Evolutionary conservation across 2,113 vertebrate species (phyloP).

Genomic region (Xiphophorus maculatus): DNA sequence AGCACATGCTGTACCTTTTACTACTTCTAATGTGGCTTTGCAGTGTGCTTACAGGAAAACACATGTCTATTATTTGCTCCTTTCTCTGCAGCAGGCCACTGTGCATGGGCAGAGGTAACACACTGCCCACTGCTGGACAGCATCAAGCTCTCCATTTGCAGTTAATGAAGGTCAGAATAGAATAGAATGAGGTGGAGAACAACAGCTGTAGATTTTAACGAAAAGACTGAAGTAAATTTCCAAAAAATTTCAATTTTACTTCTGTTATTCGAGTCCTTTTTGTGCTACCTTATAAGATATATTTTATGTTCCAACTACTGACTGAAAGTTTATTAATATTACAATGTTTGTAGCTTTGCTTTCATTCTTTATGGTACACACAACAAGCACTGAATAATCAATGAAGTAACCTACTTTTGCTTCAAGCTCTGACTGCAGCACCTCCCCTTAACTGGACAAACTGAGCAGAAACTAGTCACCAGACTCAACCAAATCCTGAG

Average conservation of each 20-base stretch:
- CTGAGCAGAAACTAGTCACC: constrained; percentile 47
- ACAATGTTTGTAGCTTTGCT: not conserved
- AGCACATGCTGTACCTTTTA: constrained; percentile 29
- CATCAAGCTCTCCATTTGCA: constrained; percentile 43
- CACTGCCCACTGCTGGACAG: constrained; percentile 77
- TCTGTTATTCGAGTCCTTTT: too few species aligned
- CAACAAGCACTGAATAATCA: constrained; percentile 15
- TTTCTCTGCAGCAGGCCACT: constrained; percentile 52
- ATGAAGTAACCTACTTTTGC: constrained; percentile 40
- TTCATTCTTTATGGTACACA: not conserved
- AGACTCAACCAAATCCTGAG: constrained; percentile 9
- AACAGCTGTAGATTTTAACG: not conserved
- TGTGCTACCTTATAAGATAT: not conserved
- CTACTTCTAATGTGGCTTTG: not conserved
- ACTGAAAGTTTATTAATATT: not conserved
- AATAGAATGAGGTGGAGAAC: constrained; percentile 17
- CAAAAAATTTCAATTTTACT: not conserved
- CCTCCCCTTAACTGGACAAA: constrained; percentile 44
- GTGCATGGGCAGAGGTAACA: constrained; percentile 43
- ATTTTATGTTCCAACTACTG: not conserved
- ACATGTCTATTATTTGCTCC: constrained; percentile 37
- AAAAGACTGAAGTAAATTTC: not conserved
- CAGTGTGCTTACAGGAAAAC: constrained; percentile 33
- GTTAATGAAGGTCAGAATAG: constrained; percentile 72
- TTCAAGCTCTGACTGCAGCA: constrained; percentile 37